Base-by-base conservation (phyloP, 2,888 invertebrate genomes). In the Idaea straminata region DNA sequence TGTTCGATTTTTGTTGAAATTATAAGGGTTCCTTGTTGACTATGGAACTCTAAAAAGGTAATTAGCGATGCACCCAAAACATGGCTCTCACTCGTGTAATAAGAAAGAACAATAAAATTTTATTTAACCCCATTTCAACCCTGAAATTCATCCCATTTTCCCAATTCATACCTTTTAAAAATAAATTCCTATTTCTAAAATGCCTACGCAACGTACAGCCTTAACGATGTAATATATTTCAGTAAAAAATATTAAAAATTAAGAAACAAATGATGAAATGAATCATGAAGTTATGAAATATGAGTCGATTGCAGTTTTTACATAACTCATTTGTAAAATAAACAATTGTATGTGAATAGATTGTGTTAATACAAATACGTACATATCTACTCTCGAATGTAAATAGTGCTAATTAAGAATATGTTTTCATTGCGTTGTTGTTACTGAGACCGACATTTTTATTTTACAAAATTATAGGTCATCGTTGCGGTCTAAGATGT, bases 251-350 rank as follows among this genome's bases (percentile, higher is more conserved):
- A 47, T 6, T 47, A 47, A 47, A 47, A 47, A 47, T 47, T 47
- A 47, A 47, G 47, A 47, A 47, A 47, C 47, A 47, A 25, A 47
- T 47, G 47, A 47, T 13, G 47, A 47, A 47, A 47, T 47, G 47
- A 47, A 47, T 47, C 47, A 47, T 47, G 47, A 47, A 47, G 47
- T 47, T 47, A 47, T 47, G 47, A 47, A 47, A 47, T 47, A 47
- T 13, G 36, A 47, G 47, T 47, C 47, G 47, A 47, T 47, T 47
- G 47, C 47, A 47, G 47, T 47, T 47, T 47, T 47, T 47, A 47
- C 47, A 47, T 47, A 47, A 47, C 47, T 47, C 47, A 13, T 47
- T 47, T 47, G 47, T 47, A 47, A 47, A 47, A 47, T 47, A 47
- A 47, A 47, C 47, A 47, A 47, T 47, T 47, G 47, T 47, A 47